Conservation (phyloP, 2,797 vertebrate species). For the Tarsius wallacei region DNA sequence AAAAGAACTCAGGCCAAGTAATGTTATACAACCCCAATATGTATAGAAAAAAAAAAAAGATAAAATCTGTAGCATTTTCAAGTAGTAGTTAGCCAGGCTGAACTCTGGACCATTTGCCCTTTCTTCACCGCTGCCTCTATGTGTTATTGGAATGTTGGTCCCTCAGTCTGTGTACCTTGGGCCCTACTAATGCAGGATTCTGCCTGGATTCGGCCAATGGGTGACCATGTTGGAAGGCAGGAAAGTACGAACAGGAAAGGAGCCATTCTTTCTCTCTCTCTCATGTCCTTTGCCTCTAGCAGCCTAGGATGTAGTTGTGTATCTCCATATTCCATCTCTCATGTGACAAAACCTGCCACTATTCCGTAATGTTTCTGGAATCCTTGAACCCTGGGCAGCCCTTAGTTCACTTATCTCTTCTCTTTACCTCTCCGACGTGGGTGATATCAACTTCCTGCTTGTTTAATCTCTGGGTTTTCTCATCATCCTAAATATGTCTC, state of each 20-base stretch:
- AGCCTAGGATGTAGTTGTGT: not conserved
- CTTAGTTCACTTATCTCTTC: not conserved
- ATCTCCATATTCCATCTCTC: not conserved
- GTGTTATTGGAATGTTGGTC: not conserved
- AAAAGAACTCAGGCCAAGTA: slow-evolving; percentile 58
- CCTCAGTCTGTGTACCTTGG: not conserved
- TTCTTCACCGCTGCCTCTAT: not conserved
- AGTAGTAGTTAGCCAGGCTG: not conserved
- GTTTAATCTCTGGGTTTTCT: not conserved
- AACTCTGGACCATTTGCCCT: not conserved
- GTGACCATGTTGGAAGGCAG: accelerated
- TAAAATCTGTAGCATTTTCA: not conserved
- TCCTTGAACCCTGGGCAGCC: not conserved
- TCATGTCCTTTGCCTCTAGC: not conserved
- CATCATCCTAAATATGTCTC: not conserved
- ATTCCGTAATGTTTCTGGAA: not conserved
- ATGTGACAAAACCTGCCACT: not conserved
- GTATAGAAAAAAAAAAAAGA: not conserved
- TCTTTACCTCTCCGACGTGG: not conserved
- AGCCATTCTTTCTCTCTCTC: not conserved
- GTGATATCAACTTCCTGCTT: not conserved
- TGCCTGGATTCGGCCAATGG: not conserved
- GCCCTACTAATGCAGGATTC: not conserved
- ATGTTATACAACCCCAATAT: not conserved
- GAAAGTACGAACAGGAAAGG: not conserved